Conservation (phyloP, 2,888 invertebrate species). For the Drosophila neotestacea region DNA sequence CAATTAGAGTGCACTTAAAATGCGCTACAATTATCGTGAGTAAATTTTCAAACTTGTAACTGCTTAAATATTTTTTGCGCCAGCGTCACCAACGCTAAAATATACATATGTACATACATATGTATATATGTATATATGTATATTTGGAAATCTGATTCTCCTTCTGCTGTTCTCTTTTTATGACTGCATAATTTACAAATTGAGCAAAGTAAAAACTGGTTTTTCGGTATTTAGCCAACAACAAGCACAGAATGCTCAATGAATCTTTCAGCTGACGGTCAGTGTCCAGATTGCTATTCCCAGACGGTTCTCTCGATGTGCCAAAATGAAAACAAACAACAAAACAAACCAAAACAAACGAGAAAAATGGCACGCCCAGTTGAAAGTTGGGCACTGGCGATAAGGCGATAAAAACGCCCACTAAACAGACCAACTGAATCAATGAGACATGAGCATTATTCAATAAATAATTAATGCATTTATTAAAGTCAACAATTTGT, state of each 20-base stretch:
- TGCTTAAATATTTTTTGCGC: constrained; percentile 37
- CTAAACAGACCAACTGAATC: constrained; percentile 19
- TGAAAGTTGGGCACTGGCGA: constrained; percentile 30
- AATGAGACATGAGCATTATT: no score
- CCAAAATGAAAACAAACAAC: constrained; percentile 47
- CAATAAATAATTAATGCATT: no score
- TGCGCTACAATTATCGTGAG: constrained; percentile 50
- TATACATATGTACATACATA: constrained; percentile 1
- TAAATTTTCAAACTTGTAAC: constrained; percentile 46
- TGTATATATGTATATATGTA: neutral
- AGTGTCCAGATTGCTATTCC: constrained; percentile 26
- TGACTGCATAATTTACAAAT: constrained; percentile 76
- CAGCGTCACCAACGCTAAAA: constrained; percentile 19
- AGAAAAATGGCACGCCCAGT: constrained; percentile 43
- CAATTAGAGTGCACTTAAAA: constrained; percentile 66
- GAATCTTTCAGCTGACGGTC: constrained; percentile 47
- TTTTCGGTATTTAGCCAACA: constrained; percentile 40
- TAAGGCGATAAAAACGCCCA: constrained; percentile 55
- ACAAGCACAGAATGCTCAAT: constrained; percentile 51
- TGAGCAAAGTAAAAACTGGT: constrained; percentile 61
- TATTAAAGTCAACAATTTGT: no score
- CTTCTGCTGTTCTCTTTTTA: constrained; percentile 42
- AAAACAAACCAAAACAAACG: constrained; percentile 30
- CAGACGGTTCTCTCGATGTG: constrained; percentile 25
- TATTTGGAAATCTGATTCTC: constrained; percentile 3